These are phyloP conservation scores for Ochlodes sylvanus DNA, from an alignment of 2,888 invertebrate species.

Conservation along the genomic window DNA sequence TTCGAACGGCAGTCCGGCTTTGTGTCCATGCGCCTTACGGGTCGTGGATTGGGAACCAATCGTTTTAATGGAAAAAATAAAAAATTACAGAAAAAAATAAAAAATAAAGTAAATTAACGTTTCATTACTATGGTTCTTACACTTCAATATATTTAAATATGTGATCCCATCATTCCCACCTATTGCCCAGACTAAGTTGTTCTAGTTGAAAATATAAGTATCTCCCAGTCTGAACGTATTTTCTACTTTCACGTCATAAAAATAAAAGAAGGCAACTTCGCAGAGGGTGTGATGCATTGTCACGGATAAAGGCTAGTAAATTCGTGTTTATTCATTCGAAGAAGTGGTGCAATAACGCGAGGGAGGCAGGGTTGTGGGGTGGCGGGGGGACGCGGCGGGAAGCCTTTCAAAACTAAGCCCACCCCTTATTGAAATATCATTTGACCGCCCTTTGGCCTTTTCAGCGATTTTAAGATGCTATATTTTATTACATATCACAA, in stretches of 20 bases:
- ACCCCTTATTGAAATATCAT: background rate
- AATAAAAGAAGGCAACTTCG: background rate
- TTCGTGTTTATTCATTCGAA: conserved; percentile 17
- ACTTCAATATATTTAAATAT: too few relatives aligned
- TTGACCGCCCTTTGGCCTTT: background rate
- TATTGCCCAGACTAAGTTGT: too few relatives aligned
- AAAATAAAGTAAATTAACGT: too few relatives aligned
- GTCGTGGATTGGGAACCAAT: too few relatives aligned
- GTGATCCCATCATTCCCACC: too few relatives aligned
- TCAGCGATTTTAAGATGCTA: background rate
- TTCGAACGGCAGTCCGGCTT: too few relatives aligned
- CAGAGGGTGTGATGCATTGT: background rate
- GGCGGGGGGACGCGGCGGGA: conserved; percentile 2
- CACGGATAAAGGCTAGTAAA: conserved; percentile 7
- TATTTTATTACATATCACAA: background rate
- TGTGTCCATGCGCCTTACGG: too few relatives aligned
- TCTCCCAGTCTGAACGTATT: background rate
- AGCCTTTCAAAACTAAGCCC: conserved; percentile 16
- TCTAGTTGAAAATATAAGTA: too few relatives aligned
- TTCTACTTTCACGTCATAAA: background rate
- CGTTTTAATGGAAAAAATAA: too few relatives aligned
- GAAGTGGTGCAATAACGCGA: conserved; percentile 14
- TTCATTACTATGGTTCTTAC: too few relatives aligned
- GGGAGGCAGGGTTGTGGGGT: background rate
- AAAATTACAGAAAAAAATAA: too few relatives aligned